Evolutionary conservation across 1,140 invertebrate genomes (phyloP), one percentile per base, ranked within the genome.

Genomic region (Branchinecta lynchi): DNA sequence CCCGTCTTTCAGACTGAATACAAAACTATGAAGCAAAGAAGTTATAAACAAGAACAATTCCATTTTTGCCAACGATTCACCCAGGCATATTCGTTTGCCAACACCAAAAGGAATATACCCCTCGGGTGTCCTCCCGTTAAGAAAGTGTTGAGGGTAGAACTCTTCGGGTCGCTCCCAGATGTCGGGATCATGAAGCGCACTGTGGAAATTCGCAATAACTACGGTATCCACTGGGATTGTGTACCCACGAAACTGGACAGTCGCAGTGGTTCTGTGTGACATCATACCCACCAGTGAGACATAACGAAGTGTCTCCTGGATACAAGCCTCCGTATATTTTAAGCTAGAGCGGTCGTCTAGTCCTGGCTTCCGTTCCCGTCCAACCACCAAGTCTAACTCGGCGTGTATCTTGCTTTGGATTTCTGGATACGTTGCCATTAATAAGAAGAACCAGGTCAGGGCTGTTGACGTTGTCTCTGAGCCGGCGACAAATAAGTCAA

Each of bases 401-500:
- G 83, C 73, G 20, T 84, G 84, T 0, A 89, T 76, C 74, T 83
- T 84, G 0, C 79, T 73, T 76, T 93, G 89, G 3, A 89, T 77
- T 20, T 86, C 81, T 70, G 82, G 82, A 71, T 88, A 77, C 65
- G 85, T 76, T 0, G 87, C 76, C 74, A 89, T 83, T 17, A 83
- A 80, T 51, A 90, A 79, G 44, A 92, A 78, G 0, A 84, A 81
- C 78, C 91, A 88, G 71, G 86, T 84, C 6, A 92, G 74, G 0
- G 86, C 84, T 44, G 82, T 85, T 51, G 86, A 84, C 0, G 89
- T 92, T 0, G 89, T 92, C 68, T 82, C 81, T 43, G 76, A 75
- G 32, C 73, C 73, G 21, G 76, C 77, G 1, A 76, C 69, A 10
- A 80, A 75, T 20, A 77, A 74, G 66, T 74, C 74, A 46, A 75